Evolutionary conservation across 2,797 vertebrate species (phyloP), one percentile per base, ranked within the genome.

Genomic region (Pyrocephalus nanus): DNA sequence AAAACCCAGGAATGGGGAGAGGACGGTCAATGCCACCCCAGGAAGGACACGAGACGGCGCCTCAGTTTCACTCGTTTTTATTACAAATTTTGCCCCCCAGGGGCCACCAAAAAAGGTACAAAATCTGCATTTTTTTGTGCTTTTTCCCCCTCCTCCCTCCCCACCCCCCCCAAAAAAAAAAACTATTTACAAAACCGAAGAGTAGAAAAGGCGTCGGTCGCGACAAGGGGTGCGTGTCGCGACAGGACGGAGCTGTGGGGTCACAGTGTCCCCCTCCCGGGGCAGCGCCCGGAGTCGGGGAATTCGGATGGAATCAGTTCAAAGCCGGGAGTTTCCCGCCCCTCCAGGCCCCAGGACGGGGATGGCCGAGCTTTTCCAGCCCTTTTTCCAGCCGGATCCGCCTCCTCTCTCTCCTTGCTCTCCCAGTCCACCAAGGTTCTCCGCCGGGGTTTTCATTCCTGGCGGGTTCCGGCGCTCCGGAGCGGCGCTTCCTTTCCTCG

Each of bases 31-130:
- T 20, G 13, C 16, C 51, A 53, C 7, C 2, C 42, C 9, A 13
- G n/a, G 19, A 43, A 5, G 22, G 2, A 29, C 51, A 7, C 0
- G 0, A 51, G 6, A 9, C 0, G 4, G 0, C 8, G 7, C 9
- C 14, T 60, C 11, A 2, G 1, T 60, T 67, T 61, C 9, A 81
- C 38, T 42, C 1, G 1, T 81, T 88, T 88, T 88, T 88, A 88
- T 88, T 88, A 74, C 9, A 81, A 81, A 81, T 16, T 40, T 42
- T 13, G 77, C 77, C 86, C 77, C 70, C 62, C 77, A 74, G 86
- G 86, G 77, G 86, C 86, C 29, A 47, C 17, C 36, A 36, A 12
- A 30, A 60, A 88, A 74, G 34, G 61, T 88, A 88, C 40, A 88
- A 88, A 80, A 88, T 47, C 38, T 53, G 69, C 86, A 47, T 47